Percentiles rank a stretch among this genome's conserved stretches.
phyloP scores from a whole-genome alignment of 2,888 invertebrate genomes.

The Argynnis bischoffii region DNA sequence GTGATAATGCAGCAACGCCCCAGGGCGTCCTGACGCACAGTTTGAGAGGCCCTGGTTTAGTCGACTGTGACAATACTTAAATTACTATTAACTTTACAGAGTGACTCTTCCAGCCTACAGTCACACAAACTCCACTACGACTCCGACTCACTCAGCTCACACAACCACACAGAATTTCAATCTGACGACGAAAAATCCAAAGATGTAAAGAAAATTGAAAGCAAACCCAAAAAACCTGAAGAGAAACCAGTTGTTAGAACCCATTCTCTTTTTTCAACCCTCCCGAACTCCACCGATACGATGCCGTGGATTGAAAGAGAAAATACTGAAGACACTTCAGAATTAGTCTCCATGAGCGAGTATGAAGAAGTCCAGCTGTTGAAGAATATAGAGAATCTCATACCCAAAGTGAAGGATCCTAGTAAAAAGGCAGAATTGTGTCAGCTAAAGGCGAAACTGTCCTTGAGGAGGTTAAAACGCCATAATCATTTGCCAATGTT shows the following conservation, averaged over 20 bases:
- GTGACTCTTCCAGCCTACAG: constrained; percentile 68
- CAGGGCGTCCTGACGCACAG: too few species aligned
- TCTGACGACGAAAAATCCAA: constrained; percentile 38
- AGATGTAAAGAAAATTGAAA: constrained; percentile 40
- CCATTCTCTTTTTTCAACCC: constrained; percentile 62
- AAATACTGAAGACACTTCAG: constrained; percentile 45
- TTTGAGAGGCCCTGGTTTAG: too few species aligned
- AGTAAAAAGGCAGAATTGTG: constrained; percentile 55
- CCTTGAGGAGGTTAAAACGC: constrained; percentile 66
- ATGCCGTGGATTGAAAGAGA: constrained; percentile 63
- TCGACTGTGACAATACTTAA: not conserved
- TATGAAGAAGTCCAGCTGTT: constrained; percentile 75
- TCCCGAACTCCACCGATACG: constrained; percentile 57
- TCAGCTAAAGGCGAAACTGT: constrained; percentile 60
- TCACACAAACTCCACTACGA: constrained; percentile 62
- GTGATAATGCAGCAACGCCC: too few species aligned
- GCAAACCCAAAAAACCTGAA: constrained; percentile 47
- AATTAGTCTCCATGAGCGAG: constrained; percentile 60
- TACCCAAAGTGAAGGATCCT: constrained; percentile 59
- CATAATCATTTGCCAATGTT: constrained; percentile 72
- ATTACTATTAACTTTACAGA: constrained; percentile 47
- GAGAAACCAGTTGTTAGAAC: constrained; percentile 50
- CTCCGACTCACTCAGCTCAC: constrained; percentile 61
- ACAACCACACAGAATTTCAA: constrained; percentile 37
- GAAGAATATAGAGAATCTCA: constrained; percentile 67